These are phyloP conservation scores for Hirtodrosophila duncani DNA, from an alignment of 2,888 invertebrate genomes.

Conservation along the genomic window DNA sequence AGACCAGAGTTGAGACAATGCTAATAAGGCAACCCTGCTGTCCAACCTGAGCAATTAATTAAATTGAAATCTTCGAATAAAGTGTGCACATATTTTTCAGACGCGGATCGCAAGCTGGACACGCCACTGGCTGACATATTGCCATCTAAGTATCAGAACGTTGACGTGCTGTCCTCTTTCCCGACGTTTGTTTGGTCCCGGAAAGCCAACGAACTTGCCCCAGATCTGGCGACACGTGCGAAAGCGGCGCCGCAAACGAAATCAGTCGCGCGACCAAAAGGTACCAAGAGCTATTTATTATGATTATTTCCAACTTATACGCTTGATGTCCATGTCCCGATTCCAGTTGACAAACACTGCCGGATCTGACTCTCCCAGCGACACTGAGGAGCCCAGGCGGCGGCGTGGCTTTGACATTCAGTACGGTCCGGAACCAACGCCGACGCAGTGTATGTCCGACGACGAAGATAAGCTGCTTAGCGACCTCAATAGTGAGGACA, in stretches of 20 bases:
- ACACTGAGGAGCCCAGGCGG: constrained; percentile 77
- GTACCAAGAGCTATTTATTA: no score
- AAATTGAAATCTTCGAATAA: neutral
- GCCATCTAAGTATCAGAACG: constrained; percentile 94
- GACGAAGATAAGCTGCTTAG: constrained; percentile 87
- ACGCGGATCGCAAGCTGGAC: constrained; percentile 82
- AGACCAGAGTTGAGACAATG: no score
- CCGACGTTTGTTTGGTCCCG: constrained; percentile 96
- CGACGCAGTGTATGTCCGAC: constrained; percentile 85
- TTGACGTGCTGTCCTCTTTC: constrained; percentile 94
- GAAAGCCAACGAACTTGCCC: constrained; percentile 93
- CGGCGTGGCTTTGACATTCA: constrained; percentile 81
- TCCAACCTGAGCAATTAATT: no score
- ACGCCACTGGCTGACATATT: constrained; percentile 98
- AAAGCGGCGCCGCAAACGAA: constrained; percentile 77
- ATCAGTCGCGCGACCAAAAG: no score
- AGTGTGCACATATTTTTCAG: constrained; percentile 24
- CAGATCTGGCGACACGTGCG: constrained; percentile 95
- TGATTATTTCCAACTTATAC: neutral
- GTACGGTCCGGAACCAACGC: constrained; percentile 82
- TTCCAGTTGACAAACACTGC: constrained; percentile 46
- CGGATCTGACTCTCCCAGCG: constrained; percentile 78
- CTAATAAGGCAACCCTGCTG: no score
- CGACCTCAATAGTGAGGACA: constrained; percentile 78
- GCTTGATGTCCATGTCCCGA: neutral